Conservation (phyloP, 2,888 invertebrate genomes). For the Idaea biselata region DNA sequence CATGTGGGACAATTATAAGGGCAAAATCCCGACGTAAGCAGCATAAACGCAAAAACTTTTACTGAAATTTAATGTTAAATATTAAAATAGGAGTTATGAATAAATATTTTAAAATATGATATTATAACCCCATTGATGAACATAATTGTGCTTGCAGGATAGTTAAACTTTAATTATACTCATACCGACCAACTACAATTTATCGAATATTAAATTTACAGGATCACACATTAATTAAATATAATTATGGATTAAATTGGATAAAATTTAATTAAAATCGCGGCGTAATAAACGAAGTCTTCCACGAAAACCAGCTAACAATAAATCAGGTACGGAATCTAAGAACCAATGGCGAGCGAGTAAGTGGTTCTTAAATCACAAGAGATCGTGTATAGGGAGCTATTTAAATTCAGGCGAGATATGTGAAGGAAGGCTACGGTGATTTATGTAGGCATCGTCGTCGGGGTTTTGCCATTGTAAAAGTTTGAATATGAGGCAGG, state of each 20-base stretch:
- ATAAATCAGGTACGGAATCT: constrained; percentile 42
- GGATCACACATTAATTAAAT: background rate
- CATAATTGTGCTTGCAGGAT: no score
- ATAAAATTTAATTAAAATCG: background rate
- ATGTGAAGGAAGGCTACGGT: constrained; percentile 65
- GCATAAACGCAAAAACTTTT: no score
- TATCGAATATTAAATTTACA: background rate
- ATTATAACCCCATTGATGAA: no score
- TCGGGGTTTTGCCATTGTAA: constrained; percentile 58
- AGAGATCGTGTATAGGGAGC: constrained; percentile 61
- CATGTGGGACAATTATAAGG: no score
- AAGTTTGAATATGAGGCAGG: constrained; percentile 69
- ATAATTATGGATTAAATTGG: no score
- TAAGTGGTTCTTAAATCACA: constrained; percentile 63
- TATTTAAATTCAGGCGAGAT: constrained; percentile 73
- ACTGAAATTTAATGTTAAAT: no score
- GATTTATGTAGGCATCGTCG: constrained; percentile 65
- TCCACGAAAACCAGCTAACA: background rate
- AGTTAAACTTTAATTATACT: no score
- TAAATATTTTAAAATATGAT: no score
- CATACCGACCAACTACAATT: no score
- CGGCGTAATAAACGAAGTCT: background rate
- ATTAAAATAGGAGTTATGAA: no score
- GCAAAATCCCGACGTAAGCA: no score
- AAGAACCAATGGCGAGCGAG: constrained; percentile 40